Evolutionary conservation across 2,797 vertebrate genomes (phyloP).

Genomic region (Ptychadena robeensis): DNA sequence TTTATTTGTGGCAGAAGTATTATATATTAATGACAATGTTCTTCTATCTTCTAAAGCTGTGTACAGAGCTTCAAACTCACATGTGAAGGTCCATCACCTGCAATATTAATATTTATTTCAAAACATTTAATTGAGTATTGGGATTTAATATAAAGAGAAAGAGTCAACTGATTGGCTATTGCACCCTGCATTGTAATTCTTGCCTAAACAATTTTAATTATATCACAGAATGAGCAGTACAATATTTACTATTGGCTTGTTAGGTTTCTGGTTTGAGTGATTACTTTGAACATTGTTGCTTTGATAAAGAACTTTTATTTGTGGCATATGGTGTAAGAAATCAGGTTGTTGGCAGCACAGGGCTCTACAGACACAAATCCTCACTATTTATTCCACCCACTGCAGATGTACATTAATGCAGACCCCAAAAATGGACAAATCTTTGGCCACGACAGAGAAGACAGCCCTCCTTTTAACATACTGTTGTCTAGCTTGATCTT

Average conservation of each 20-base stretch:
- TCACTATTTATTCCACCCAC: constrained; percentile 80
- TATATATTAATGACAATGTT: too few species aligned
- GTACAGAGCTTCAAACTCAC: too few species aligned
- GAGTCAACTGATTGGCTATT: not conserved
- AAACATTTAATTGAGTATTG: too few species aligned
- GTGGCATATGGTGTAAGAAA: constrained; percentile 74
- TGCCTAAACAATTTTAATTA: too few species aligned
- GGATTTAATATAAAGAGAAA: not conserved
- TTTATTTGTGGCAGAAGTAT: too few species aligned
- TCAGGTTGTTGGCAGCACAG: constrained; percentile 64
- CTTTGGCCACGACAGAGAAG: constrained; percentile 73
- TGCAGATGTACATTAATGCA: constrained; percentile 94
- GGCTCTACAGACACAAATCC: constrained; percentile 73
- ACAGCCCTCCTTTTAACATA: constrained; percentile 85
- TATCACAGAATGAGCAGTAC: too few species aligned
- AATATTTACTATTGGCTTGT: too few species aligned
- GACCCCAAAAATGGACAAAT: constrained; percentile 76
- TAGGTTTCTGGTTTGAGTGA: not conserved
- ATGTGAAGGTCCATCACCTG: too few species aligned
- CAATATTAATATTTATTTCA: too few species aligned
- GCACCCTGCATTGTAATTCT: not conserved
- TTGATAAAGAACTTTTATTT: constrained; percentile 46
- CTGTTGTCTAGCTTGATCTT: constrained; percentile 95
- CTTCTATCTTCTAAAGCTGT: too few species aligned
- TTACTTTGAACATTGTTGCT: constrained; percentile 29